Evolutionary conservation across 2,888 invertebrate genomes (phyloP).

Genomic region (Noctuana brunneofusca): DNA sequence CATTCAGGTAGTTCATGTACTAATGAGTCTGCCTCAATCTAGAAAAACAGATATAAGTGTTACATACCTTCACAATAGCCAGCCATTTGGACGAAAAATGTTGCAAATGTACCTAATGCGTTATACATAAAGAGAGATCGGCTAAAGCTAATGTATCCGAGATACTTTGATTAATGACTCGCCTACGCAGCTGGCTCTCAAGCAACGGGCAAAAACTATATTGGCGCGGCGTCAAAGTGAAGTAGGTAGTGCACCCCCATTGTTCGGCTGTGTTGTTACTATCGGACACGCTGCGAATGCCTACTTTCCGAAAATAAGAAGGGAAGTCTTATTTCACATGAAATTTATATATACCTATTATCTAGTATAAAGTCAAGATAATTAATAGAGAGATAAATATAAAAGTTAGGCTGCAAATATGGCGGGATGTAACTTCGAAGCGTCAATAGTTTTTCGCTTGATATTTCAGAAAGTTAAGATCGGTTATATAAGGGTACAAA

Average conservation of each 20-base stretch:
- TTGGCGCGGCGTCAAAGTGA: conserved; percentile 59
- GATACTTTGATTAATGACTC: conserved; percentile 77
- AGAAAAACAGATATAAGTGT: conserved; percentile 41
- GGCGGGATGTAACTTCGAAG: background rate
- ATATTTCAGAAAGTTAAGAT: too few species aligned
- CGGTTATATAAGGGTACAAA: too few species aligned
- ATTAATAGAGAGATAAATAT: conserved; percentile 21
- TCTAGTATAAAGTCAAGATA: conserved; percentile 19
- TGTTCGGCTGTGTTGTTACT: conserved; percentile 52
- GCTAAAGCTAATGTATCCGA: conserved; percentile 65
- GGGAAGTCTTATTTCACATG: conserved; percentile 16
- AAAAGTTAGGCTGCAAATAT: background rate
- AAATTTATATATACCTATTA: conserved; percentile 7
- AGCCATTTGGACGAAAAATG: conserved; percentile 44
- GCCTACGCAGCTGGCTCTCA: conserved; percentile 55
- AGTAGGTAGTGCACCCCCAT: conserved; percentile 55
- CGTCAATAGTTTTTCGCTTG: too few species aligned
- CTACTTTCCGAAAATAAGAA: conserved; percentile 31
- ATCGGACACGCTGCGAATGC: conserved; percentile 42
- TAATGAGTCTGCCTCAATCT: conserved; percentile 75
- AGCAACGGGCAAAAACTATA: conserved; percentile 65
- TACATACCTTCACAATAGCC: conserved; percentile 13
- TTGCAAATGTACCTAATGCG: conserved; percentile 45
- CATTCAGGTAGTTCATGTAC: conserved; percentile 68
- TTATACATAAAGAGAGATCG: conserved; percentile 58